Evolutionary conservation across 2,797 vertebrate species (phyloP).

Genomic region (Enteromius fasciolatus): DNA sequence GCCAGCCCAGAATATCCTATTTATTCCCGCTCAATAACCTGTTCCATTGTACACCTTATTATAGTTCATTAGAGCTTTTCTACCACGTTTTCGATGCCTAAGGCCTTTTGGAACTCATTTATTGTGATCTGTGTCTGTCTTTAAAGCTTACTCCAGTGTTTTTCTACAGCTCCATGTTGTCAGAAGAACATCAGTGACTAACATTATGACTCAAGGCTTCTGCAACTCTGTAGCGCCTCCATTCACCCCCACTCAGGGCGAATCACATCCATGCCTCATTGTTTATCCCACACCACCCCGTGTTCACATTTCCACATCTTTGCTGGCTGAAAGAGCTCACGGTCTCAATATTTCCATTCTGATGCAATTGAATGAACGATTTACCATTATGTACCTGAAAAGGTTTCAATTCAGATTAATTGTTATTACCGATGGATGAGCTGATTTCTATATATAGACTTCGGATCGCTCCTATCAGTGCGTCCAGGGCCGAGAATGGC

Average conservation of each 20-base stretch:
- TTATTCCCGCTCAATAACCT: conserved; percentile 8
- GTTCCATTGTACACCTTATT: conserved; percentile 22
- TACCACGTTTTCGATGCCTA: neutral
- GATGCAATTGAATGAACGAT: neutral
- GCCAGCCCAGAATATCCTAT: neutral
- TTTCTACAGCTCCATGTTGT: neutral
- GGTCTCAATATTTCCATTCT: neutral
- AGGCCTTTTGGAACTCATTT: neutral
- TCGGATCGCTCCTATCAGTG: conserved; percentile 10
- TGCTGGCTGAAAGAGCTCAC: conserved; percentile 1
- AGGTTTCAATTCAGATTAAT: neutral
- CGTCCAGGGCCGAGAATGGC: neutral
- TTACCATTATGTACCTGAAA: conserved; percentile 1
- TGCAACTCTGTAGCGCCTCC: neutral
- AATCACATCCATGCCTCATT: conserved; percentile 6
- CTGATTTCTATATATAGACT: neutral
- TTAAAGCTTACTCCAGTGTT: neutral
- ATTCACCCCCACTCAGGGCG: neutral
- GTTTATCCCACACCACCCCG: conserved; percentile 1
- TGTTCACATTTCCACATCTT: conserved; percentile 24
- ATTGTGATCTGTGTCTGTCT: neutral
- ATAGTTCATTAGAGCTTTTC: conserved; percentile 19
- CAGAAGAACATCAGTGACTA: conserved; percentile 13
- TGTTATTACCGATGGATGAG: neutral
- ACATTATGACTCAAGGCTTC: conserved; percentile 13